Conservation (phyloP, 2,113 vertebrate species). For the Polyodon spathula region DNA sequence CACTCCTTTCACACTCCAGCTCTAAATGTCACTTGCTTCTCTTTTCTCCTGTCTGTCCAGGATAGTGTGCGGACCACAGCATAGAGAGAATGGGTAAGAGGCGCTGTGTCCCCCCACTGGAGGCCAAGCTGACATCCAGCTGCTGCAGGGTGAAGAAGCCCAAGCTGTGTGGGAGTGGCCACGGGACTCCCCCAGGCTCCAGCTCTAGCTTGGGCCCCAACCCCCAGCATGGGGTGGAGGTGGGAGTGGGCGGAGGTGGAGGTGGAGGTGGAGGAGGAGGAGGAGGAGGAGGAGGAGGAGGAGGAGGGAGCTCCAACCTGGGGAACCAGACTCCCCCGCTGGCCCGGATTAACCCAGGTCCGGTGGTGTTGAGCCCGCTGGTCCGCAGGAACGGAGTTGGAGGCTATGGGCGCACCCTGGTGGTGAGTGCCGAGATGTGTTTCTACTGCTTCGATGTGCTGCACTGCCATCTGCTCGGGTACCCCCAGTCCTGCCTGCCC, state of each 20-base stretch:
- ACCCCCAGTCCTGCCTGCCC: conserved; percentile 70
- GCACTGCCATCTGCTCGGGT: conserved; percentile 77
- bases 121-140: conserved; percentile 74
- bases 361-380: conserved; percentile 67
- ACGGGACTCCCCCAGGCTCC: conserved; percentile 59
- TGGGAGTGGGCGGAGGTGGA: too few relatives aligned
- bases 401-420: conserved; percentile 66
- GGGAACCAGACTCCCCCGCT: conserved; percentile 66
- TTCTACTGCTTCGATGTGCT: conserved; percentile 77
- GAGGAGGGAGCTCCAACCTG: conserved; percentile 62
- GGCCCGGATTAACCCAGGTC: conserved; percentile 66
- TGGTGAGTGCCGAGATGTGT: conserved; percentile 77
- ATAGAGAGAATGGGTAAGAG: conserved; percentile 75
- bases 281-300: conserved; percentile 21
- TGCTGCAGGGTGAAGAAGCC: conserved; percentile 77
- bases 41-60: conserved; percentile 30
- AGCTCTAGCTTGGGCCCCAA: conserved; percentile 69
- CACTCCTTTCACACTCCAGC: conserved; percentile 16
- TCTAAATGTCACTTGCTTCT: conserved; percentile 14
- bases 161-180: conserved; percentile 64
- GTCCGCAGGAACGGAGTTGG: conserved; percentile 66
- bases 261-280: conserved; percentile 47
- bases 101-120: conserved; percentile 71
- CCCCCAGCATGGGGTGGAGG: conserved; percentile 50
- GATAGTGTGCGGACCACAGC: conserved; percentile 57